These are phyloP conservation scores for Chaetodon trifasciatus DNA, from an alignment of 2,797 vertebrate genomes.

Conservation along the genomic window DNA sequence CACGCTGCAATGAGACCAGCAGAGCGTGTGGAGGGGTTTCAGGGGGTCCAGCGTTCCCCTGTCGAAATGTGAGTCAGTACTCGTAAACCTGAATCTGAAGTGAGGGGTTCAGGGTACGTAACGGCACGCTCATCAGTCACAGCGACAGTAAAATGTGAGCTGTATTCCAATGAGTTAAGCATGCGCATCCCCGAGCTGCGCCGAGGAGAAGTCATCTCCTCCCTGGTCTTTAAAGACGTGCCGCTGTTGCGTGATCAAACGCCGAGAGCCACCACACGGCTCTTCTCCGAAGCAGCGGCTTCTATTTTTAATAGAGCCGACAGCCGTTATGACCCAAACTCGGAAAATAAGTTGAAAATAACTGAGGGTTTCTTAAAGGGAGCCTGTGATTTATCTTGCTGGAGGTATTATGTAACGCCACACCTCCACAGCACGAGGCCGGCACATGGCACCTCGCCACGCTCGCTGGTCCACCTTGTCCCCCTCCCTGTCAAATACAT, in stretches of 20 bases:
- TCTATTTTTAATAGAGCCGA: constrained; percentile 21
- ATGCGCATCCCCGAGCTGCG: background rate
- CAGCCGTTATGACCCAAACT: background rate
- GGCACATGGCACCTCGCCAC: constrained; percentile 15
- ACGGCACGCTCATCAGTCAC: background rate
- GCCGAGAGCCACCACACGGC: background rate
- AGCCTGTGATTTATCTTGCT: constrained; percentile 15
- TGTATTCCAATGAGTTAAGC: background rate
- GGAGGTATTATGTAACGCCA: constrained; percentile 48
- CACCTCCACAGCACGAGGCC: constrained; percentile 40
- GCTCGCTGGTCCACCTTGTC: constrained; percentile 5
- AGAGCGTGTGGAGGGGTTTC: background rate
- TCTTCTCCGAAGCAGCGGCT: background rate
- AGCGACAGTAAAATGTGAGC: background rate
- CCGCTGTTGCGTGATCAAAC: background rate
- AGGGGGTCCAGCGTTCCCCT: background rate
- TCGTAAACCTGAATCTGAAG: background rate
- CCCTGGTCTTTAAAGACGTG: background rate
- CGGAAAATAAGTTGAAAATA: constrained; percentile 21
- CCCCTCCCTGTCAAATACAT: constrained; percentile 25
- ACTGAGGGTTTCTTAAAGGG: background rate
- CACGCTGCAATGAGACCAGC: background rate
- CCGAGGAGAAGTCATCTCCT: background rate
- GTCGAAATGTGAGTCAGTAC: no score
- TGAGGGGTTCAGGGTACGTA: background rate